Evolutionary conservation across 2,797 vertebrate genomes (phyloP).

Genomic region (Loris lydekkerianus): DNA sequence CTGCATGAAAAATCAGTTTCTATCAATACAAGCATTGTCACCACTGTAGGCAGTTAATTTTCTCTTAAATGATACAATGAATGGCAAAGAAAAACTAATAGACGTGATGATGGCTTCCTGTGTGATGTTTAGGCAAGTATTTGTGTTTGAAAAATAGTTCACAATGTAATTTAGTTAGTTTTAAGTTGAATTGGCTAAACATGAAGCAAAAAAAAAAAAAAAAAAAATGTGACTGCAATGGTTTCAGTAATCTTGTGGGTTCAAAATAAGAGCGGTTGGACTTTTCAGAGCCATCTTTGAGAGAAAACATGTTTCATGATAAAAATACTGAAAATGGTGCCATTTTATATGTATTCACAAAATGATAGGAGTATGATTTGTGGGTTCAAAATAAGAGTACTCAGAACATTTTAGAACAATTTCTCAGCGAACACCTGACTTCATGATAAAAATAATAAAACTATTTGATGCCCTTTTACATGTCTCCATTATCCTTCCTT

Average conservation of each 20-base stretch:
- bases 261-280: neutral
- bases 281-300: too few species aligned
- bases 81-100: neutral
- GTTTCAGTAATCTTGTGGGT: neutral
- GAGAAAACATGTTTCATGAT: too few species aligned
- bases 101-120: neutral
- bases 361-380: too few species aligned
- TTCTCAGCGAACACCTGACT: neutral
- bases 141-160: neutral
- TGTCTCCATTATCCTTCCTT: neutral
- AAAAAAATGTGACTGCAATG: neutral
- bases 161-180: constrained; percentile 25
- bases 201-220: neutral
- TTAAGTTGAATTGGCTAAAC: constrained; percentile 35
- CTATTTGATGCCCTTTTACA: neutral
- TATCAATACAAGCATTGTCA: neutral
- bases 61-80: neutral
- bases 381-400: too few species aligned
- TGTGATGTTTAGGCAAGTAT: neutral
- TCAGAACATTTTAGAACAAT: neutral
- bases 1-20: neutral
- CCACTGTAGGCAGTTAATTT: neutral
- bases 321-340: too few species aligned
- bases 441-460: neutral
- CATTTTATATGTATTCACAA: too few species aligned